Evolutionary conservation across 2,113 vertebrate genomes (phyloP), one percentile per base, ranked within the genome.

Genomic region (Lagenorhynchus albirostris): DNA sequence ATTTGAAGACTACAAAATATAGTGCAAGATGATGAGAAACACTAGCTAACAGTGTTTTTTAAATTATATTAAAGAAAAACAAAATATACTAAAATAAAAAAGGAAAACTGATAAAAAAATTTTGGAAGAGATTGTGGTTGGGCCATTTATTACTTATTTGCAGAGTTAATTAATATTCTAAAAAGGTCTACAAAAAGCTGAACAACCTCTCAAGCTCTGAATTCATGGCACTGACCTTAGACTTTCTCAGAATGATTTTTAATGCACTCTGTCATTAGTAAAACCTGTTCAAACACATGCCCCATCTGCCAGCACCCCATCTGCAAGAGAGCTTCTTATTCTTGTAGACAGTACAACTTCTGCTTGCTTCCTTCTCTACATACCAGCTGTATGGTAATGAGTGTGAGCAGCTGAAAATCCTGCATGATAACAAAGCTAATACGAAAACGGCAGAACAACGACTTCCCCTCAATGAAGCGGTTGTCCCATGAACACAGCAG

Each of bases 381-480:
- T 98, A 99, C 99, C 99, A 99, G 99, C 99, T 99, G 99, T 99
- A 99, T 99, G 99, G 98, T 99, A 99, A 99, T 99, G 99, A 99
- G 99, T 96, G 98, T 96, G 98, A 99, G 99, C 98, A 99, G 99
- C 99, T 99, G 99, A 99, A 99, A 99, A 99, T 99, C 98, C 99
- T 98, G 98, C 98, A 99, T 95, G 98, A 98, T 99, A 99, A 99
- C 99, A 99, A 99, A 99, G 99, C 99, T 98, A 98, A 99, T 99
- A 98, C 98, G 98, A 99, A 99, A 99, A 96, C 93, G 89, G 96
- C 97, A 98, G 99, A 99, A 99, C 99, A 99, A 99, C 98, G 98
- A 50, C 99, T 98, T 98, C 98, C 99, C 99, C 99, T 99, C 99
- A 99, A 98, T 98, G 98, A 99, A 98, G 96, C 98, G 99, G 98